These are phyloP conservation scores for Anadara kagoshimensis DNA, from an alignment of 1,140 invertebrate species.

Conservation along the genomic window DNA sequence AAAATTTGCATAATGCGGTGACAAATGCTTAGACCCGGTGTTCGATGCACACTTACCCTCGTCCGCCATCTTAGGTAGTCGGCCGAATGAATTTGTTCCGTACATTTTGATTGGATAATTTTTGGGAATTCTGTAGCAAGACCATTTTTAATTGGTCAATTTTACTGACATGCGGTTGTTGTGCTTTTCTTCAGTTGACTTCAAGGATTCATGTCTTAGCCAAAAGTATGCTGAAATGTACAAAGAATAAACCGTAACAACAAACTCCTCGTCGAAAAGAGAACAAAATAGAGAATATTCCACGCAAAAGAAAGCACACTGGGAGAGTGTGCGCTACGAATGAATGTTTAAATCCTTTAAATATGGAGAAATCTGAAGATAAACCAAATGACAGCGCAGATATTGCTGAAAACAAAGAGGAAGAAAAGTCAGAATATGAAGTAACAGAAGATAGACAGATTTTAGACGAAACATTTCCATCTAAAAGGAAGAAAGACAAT, in stretches of 20 bases:
- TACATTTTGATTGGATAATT: neutral
- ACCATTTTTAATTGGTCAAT: conserved; percentile 6
- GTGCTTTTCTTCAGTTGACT: neutral
- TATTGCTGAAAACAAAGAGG: too few species aligned
- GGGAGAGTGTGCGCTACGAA: conserved; percentile 27
- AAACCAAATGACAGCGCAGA: too few species aligned
- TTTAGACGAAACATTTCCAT: too few species aligned
- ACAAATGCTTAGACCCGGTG: too few species aligned
- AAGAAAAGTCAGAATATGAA: too few species aligned
- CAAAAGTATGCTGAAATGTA: too few species aligned
- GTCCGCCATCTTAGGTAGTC: conserved; percentile 23
- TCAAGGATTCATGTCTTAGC: too few species aligned
- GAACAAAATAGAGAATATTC: conserved; percentile 44
- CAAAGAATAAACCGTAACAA: too few species aligned
- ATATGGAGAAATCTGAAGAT: too few species aligned
- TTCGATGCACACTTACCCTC: conserved; percentile 6
- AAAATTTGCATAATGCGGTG: too few species aligned
- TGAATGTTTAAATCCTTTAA: neutral
- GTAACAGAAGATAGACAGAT: too few species aligned
- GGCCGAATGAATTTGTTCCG: neutral
- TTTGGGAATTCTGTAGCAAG: neutral
- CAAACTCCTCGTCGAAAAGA: neutral
- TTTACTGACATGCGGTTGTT: conserved; percentile 18
- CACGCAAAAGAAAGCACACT: conserved; percentile 46
- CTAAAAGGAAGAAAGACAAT: too few species aligned